Base-by-base conservation (phyloP, 2,888 invertebrate genomes). In the Leucoma salicis region DNA sequence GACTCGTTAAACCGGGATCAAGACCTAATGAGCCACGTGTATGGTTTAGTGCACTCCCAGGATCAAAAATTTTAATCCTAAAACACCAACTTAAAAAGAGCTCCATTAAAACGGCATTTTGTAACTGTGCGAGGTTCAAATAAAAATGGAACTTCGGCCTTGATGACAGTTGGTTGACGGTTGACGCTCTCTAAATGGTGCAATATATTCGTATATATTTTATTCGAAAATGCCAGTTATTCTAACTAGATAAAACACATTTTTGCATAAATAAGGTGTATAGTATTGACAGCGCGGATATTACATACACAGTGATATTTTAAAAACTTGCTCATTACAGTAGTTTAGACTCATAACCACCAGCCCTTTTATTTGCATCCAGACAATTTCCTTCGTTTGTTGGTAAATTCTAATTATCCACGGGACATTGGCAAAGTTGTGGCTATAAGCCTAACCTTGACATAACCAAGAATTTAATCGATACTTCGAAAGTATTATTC, bases 11-110 rank as follows among this genome's bases (percentile, higher is more conserved):
- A 57, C 72, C 70, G 74, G 75, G 83, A 82, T 83, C 82, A 78
- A 78, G 82, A 83, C 74, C 83, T 83, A 84, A 85, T 84, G 83
- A 82, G 82, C 84, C 80, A 80, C 77, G 78, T 79, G 78, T 79
- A 82, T 78, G 82, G 76, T 78, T 79, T 81, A 78, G 74, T 82
- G 78, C 81, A 78, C 75, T 78, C 70, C 57, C 66, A 77, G 79
- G 78, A 81, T 81, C 80, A 82, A 81, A 82, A 81, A 82, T 80
- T 82, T 79, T 80, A 82, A 78, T 79, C 73, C 71, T 49, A 36
- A 54, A 15, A 42, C 46, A 64, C 81, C 74, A 75, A 38, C 25
- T 6, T 61, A 57, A 49, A 38, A 29, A 56, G 73, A 71, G 45
- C 74, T 53, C n/a, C 3, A 13, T 24, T 28, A 15, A 7, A 29